Conservation (phyloP, 2,888 invertebrate genomes). For the Cacoxenus indagator region DNA sequence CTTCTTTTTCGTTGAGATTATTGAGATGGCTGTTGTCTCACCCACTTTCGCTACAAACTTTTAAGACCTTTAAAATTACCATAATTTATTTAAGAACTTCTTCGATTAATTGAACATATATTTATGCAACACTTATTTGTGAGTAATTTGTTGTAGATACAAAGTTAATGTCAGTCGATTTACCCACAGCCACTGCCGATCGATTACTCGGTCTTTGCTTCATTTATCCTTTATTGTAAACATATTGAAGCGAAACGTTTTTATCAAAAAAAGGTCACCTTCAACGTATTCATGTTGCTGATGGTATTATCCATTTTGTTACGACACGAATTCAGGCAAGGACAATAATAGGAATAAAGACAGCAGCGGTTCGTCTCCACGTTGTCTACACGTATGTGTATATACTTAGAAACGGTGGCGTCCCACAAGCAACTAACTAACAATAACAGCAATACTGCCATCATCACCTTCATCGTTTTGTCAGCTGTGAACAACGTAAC, state of each 20-base stretch:
- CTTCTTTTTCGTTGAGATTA: no score
- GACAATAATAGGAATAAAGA: no score
- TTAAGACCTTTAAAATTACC: no score
- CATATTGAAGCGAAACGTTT: neutral
- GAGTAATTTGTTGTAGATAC: neutral
- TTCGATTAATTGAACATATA: constrained; percentile 23
- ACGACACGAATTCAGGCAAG: no score
- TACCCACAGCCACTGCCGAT: neutral
- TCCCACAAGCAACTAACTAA: neutral
- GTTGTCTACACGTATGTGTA: neutral
- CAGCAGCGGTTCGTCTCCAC: neutral
- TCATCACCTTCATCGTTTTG: neutral
- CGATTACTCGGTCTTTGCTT: neutral
- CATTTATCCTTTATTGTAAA: neutral
- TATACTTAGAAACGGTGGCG: neutral
- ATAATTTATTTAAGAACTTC: constrained; percentile 16
- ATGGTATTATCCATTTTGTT: no score
- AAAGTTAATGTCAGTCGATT: neutral
- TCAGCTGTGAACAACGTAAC: neutral
- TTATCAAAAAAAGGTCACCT: constrained; percentile 22
- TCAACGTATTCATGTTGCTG: neutral
- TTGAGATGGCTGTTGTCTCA: no score
- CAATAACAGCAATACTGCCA: neutral
- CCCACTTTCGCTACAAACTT: no score
- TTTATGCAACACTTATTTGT: constrained; percentile 27